A percentile compares a stretch with the other conserved stretches of the same genome.
These are phyloP conservation scores for Acanthurus tractus DNA, from an alignment of 2,797 vertebrate genomes.

Conservation along the genomic window DNA sequence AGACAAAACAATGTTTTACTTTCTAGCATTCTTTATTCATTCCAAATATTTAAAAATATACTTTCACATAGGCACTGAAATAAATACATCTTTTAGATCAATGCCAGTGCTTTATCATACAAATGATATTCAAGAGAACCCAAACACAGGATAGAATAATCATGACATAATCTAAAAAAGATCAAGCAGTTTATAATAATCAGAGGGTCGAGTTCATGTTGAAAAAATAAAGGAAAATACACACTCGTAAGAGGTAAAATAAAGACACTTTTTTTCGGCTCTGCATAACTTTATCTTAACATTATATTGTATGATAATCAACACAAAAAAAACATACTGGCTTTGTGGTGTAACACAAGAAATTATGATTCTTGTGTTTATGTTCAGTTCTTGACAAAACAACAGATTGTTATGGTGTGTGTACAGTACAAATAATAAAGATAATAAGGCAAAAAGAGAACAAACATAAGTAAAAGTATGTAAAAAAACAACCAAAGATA, in stretches of 20 bases:
- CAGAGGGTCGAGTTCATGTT: background rate
- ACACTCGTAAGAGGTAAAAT: constrained; percentile 41
- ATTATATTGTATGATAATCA: background rate
- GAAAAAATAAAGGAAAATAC: constrained; percentile 12
- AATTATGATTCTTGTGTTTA: background rate
- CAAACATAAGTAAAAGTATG: constrained; percentile 7
- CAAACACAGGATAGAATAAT: constrained; percentile 40
- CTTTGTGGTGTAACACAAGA: constrained; percentile 43
- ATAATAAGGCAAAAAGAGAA: constrained; percentile 55
- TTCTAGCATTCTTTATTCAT: constrained; percentile 77
- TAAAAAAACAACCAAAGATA: constrained; percentile 18
- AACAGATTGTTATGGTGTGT: constrained; percentile 34
- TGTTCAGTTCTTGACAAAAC: no score
- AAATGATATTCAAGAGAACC: constrained; percentile 45
- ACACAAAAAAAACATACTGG: constrained; percentile 23
- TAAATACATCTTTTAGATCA: constrained; percentile 56
- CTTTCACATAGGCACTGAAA: constrained; percentile 74
- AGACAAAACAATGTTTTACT: background rate
- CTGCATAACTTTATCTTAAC: background rate
- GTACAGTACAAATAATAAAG: constrained; percentile 37
- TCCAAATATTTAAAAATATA: constrained; percentile 75
- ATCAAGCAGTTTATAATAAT: constrained; percentile 35
- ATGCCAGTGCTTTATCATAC: constrained; percentile 31
- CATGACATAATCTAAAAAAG: constrained; percentile 8
- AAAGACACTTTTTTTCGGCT: constrained; percentile 22